A percentile compares a stretch with the other conserved stretches of the same genome.
These are phyloP conservation scores for Bacillus rossius DNA, from an alignment of 1,140 invertebrate genomes.

Conservation along the genomic window DNA sequence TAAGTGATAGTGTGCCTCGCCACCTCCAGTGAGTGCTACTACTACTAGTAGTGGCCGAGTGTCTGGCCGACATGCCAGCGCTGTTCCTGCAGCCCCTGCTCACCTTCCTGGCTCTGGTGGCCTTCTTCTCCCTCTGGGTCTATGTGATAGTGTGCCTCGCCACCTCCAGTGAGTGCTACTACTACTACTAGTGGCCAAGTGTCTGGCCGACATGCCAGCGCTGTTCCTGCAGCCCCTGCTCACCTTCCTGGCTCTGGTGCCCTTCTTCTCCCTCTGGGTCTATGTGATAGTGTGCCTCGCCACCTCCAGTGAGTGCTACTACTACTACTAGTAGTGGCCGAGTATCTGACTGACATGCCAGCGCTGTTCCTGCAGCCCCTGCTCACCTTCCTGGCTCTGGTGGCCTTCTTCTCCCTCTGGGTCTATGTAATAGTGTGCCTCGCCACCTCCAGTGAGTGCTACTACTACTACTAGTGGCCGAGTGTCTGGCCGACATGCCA, in stretches of 20 bases:
- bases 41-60: too few relatives aligned
- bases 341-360: conserved; percentile 74
- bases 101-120: conserved; percentile 70
- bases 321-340: too few relatives aligned
- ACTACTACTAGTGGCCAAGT: too few relatives aligned
- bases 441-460: conserved; percentile 64
- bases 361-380: conserved; percentile 83
- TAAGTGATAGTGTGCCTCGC: conserved; percentile 64
- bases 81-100: conserved; percentile 82
- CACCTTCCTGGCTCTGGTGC: conserved; percentile 70
- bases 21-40: conserved; percentile 66
- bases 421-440: conserved; percentile 66
- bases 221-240: conserved; percentile 82
- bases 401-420: conserved; percentile 82
- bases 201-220: conserved; percentile 74
- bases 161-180: conserved; percentile 66
- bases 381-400: conserved; percentile 72
- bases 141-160: conserved; percentile 64
- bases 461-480: too few relatives aligned
- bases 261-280: conserved; percentile 84
- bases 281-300: conserved; percentile 64
- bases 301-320: conserved; percentile 66
- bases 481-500: conserved; percentile 74
- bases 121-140: conserved; percentile 84
- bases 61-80: conserved; percentile 74